Percentiles rank a stretch among this genome's conserved stretches.
phyloP scores from a whole-genome alignment of 2,797 vertebrate genomes.

The Melanotaenia parkinsoni region DNA sequence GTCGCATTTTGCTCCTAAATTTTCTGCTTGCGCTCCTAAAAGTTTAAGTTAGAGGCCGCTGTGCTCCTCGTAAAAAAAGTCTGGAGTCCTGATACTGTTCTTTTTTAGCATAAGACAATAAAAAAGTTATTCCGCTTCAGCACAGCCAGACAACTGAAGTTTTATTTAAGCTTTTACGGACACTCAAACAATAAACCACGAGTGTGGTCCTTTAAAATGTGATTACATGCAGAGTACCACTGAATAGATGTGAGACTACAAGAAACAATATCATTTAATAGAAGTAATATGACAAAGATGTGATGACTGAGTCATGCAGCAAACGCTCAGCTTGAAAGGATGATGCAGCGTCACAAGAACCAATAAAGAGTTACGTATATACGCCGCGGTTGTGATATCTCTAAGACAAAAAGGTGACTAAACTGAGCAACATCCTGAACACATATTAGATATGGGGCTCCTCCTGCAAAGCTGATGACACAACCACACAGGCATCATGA shows the following conservation, averaged over 20 bases:
- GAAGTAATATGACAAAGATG: not conserved
- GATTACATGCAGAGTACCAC: not conserved
- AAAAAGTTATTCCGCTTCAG: not conserved
- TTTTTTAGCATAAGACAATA: too few species aligned
- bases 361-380: too few species aligned
- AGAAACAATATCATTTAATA: not conserved
- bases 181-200: too few species aligned
- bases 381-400: too few species aligned
- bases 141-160: not conserved
- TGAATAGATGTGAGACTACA: not conserved
- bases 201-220: too few species aligned
- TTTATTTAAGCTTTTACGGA: not conserved
- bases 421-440: constrained; percentile 4
- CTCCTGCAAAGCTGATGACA: not conserved
- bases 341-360: too few species aligned
- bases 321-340: not conserved
- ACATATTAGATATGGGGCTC: not conserved
- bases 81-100: too few species aligned
- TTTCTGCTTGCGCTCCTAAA: too few species aligned
- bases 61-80: not conserved
- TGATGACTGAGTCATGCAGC: constrained; percentile 24
- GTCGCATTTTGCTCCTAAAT: too few species aligned
- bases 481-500: constrained; percentile 28
- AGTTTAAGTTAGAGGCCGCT: too few species aligned
- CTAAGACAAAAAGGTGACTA: not conserved